Evolutionary conservation across 2,888 invertebrate species (phyloP), one percentile per base, ranked within the genome.

Genomic region (Coecobrya sp.): DNA sequence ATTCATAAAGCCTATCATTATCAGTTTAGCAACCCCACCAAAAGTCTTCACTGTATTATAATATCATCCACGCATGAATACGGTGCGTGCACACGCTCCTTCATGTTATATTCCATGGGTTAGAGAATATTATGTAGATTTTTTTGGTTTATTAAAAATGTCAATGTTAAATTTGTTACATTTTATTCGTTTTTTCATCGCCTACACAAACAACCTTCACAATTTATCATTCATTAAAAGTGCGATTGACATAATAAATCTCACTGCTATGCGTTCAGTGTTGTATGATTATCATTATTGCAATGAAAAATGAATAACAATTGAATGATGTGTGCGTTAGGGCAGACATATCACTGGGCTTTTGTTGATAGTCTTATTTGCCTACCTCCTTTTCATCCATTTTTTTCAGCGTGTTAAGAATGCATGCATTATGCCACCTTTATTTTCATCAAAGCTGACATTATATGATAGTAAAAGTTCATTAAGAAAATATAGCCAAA

Each of bases 191-290:
- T n/a, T 59, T 5, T n/a, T 73, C 42, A 42, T 73, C 73, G 73
- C 73, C 73, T 45, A 42, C 73, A 42, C 73, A 42, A 0, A 42
- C n/a, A 22, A 25, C 73, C 73, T 68, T 68, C 68, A 68, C 68
- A 68, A 68, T 68, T 45, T 73, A 73, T 87, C 42, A 87, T 59
- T 87, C 76, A 87, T 76, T 59, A 62, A 62, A 87, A 25, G 76
- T 76, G 59, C 73, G 76, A 87, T 76, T 87, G 86, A 76, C 55
- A 76, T 36, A 76, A 36, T 76, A 87, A 86, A 68, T 70, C 42
- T 25, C 55, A 81, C 52, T n/a, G 55, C 8, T 55, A 36, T 49
- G 22, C 30, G 16, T 55, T 76, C 36, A 8, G 22, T 42, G 22
- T 10, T 13, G 19, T 76, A 42, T 76, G 3, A 42, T 76, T 70